Evolutionary conservation across 2,888 invertebrate genomes (phyloP).

Genomic region (Dicyrtomina minuta): DNA sequence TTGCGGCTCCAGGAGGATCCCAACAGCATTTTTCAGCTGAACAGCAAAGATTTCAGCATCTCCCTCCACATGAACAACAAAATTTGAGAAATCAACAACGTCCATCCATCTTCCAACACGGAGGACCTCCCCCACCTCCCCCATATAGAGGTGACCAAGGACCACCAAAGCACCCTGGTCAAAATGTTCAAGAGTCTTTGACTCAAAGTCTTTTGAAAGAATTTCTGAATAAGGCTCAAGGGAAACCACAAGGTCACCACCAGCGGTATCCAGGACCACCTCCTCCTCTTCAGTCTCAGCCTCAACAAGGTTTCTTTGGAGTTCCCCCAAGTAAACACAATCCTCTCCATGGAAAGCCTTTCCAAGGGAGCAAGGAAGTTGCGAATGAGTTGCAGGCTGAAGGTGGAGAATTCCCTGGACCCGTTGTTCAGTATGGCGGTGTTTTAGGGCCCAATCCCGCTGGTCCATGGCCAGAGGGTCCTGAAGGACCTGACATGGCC

Average conservation of each 20-base stretch:
- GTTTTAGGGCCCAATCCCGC: conserved; percentile 28
- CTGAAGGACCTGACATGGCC: conserved; percentile 82
- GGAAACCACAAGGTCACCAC: conserved; percentile 12
- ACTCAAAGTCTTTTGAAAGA: conserved; percentile 32
- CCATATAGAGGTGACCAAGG: conserved; percentile 34
- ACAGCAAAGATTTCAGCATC: conserved; percentile 27
- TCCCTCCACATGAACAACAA: conserved; percentile 25
- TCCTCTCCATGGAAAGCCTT: conserved; percentile 42
- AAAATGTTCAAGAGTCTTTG: conserved; percentile 9
- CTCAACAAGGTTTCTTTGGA: background rate
- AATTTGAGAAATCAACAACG: conserved; percentile 22
- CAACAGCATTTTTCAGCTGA: conserved; percentile 29
- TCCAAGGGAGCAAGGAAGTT: conserved; percentile 44
- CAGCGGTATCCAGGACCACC: conserved; percentile 44
- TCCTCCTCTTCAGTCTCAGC: conserved; percentile 27
- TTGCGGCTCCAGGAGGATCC: conserved; percentile 35
- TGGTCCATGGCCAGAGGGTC: conserved; percentile 47
- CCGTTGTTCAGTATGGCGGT: conserved; percentile 36
- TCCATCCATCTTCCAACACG: conserved; percentile 42
- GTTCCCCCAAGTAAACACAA: conserved; percentile 41
- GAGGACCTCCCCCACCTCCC: conserved; percentile 10
- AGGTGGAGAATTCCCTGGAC: conserved; percentile 47
- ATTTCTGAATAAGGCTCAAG: conserved; percentile 30
- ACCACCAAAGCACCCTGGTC: conserved; percentile 27
- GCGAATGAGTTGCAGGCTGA: conserved; percentile 51